Base-by-base conservation (phyloP, 2,888 invertebrate genomes). In the Argynnis bischoffii region DNA sequence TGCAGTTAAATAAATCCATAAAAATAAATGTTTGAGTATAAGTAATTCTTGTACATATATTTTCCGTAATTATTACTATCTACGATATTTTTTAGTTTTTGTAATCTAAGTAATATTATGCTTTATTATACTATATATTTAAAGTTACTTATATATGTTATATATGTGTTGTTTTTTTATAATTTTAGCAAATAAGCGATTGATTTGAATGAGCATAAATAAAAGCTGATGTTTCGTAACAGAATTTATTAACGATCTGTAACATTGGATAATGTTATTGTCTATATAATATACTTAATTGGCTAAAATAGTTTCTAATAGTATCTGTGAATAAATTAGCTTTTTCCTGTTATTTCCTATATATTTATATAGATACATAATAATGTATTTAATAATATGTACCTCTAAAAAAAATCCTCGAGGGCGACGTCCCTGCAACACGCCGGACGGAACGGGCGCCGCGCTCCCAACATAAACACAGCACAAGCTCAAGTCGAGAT, bases 381-480 rank as follows among this genome's bases (percentile, higher is more conserved):
- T 64, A 69, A 64, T 51, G 48, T 67, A 35, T 55, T 59, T 48
- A 55, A 69, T 67, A 66, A 72, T 79, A 74, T 81, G 85, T 70
- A 91, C 92, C 87, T 90, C 88, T 89, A 85, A 81, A 84, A 85
- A 73, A 82, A 88, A 81, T 87, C 85, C 79, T 86, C 78, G 92
- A 85, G 90, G 90, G 92, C 91, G 91, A 91, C 89, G 92, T 89
- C 85, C 85, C 86, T 81, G 74, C 73, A 76, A 77, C 83, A 85
- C 83, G 85, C 86, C 87, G 87, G 83, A 86, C 83, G 80, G 81
- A 87, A 81, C 89, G 81, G 82, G 84, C 84, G 86, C 85, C 86
- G 86, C 88, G 87, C 82, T 88, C 82, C 84, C 84, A 87, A 92
- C 91, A 91, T 91, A 92, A 92, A 92, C 92, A 92, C 92, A 89